Conservation (phyloP, 2,113 vertebrate species). For the Stigmatopora nigra region DNA sequence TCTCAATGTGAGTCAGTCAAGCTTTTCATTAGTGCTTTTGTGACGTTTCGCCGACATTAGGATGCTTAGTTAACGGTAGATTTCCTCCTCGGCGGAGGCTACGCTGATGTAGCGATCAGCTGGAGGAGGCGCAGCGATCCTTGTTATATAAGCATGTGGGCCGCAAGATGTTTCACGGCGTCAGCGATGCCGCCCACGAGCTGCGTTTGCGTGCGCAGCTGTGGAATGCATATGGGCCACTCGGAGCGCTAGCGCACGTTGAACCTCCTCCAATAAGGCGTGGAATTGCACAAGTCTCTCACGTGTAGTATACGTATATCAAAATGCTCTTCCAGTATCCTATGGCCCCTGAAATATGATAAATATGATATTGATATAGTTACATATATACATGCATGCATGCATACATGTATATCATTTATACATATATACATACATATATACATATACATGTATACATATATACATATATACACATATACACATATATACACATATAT, state of each 20-base stretch:
- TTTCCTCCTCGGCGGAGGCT: conserved; percentile 47
- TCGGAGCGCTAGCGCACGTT: conserved; percentile 38
- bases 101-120: conserved; percentile 55
- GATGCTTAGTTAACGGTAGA: neutral
- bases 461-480: no score
- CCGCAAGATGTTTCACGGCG: conserved; percentile 66
- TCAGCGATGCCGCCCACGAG: conserved; percentile 57
- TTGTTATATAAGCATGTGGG: conserved; percentile 72
- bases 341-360: neutral
- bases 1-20: conserved; percentile 82
- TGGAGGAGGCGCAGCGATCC: conserved; percentile 56
- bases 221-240: conserved; percentile 43
- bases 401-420: no score
- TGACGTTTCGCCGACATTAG: neutral
- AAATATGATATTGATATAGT: no score
- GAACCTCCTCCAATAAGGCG: neutral
- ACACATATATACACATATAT: no score
- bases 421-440: no score
- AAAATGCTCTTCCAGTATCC: neutral
- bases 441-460: no score
- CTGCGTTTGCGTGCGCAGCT: conserved; percentile 25
- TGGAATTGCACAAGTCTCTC: neutral
- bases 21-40: neutral
- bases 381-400: no score
- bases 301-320: neutral